phyloP scores from a whole-genome alignment of 2,113 vertebrate genomes.

The Corythornis vintsioides region DNA sequence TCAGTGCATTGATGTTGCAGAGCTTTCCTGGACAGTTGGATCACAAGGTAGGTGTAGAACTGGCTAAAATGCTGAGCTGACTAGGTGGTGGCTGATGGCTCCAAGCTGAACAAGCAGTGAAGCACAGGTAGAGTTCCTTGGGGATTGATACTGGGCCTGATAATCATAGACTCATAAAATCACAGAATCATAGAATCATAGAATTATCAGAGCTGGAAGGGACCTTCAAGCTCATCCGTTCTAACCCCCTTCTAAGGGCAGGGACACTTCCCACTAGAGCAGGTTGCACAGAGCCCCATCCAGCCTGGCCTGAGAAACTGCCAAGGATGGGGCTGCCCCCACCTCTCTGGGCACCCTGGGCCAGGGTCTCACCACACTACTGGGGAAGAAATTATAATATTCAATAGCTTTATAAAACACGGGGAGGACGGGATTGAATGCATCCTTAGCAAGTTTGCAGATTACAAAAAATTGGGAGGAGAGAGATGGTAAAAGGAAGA shows the following conservation, averaged over 20 bases:
- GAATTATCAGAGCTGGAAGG: too few relatives aligned
- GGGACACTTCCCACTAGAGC: too few relatives aligned
- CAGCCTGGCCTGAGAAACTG: too few relatives aligned
- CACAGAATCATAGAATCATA: too few relatives aligned
- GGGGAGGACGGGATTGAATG: neutral
- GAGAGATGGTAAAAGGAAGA: neutral
- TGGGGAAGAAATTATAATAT: neutral
- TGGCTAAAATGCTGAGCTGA: neutral
- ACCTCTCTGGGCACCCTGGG: too few relatives aligned
- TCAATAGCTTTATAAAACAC: neutral
- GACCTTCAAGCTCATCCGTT: too few relatives aligned
- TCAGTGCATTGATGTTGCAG: neutral
- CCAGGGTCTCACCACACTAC: too few relatives aligned
- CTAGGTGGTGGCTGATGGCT: neutral
- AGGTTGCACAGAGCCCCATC: too few relatives aligned
- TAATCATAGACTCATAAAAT: neutral
- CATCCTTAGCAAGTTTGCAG: neutral
- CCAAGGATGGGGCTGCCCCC: too few relatives aligned
- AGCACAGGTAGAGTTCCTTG: neutral
- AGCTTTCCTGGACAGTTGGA: neutral
- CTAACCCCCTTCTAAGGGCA: too few relatives aligned
- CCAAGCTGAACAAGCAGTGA: neutral
- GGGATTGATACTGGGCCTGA: neutral
- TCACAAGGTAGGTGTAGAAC: neutral
- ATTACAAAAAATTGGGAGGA: neutral